Evolutionary conservation across 1,140 invertebrate genomes (phyloP).

Genomic region (Anagrus nilaparvatae): DNA sequence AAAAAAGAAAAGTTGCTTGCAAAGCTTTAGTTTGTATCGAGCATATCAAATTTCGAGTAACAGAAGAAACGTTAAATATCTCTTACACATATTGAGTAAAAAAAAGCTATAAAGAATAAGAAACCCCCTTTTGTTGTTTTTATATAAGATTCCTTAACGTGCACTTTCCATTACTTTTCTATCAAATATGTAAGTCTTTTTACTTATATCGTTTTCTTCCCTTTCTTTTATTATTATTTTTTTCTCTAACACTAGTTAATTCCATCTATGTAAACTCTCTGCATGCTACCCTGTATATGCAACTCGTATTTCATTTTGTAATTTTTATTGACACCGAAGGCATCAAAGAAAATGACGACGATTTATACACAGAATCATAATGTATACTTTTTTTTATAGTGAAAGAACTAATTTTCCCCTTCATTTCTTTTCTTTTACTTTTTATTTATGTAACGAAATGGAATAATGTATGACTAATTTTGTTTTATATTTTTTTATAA

Average conservation of each 20-base stretch:
- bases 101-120: conserved; percentile 19
- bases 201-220: conserved; percentile 5
- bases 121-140: conserved; percentile 10
- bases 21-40: conserved; percentile 32
- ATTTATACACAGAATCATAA: too few species aligned
- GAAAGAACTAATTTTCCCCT: too few species aligned
- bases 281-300: background rate
- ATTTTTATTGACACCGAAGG: background rate
- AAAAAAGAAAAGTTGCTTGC: too few species aligned
- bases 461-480: too few species aligned
- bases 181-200: conserved; percentile 8
- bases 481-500: too few species aligned
- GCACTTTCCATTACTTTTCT: background rate
- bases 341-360: too few species aligned
- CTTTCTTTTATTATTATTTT: background rate
- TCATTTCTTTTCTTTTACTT: too few species aligned
- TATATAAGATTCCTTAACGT: too few species aligned
- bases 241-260: too few species aligned
- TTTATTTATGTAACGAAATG: too few species aligned
- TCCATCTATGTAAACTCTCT: background rate
- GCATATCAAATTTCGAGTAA: conserved; percentile 35
- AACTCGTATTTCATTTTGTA: conserved; percentile 2
- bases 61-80: conserved; percentile 34
- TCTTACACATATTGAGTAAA: too few species aligned
- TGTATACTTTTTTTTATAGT: too few species aligned